phyloP scores from a whole-genome alignment of 2,797 vertebrate genomes.

The Serranus cabrilla region DNA sequence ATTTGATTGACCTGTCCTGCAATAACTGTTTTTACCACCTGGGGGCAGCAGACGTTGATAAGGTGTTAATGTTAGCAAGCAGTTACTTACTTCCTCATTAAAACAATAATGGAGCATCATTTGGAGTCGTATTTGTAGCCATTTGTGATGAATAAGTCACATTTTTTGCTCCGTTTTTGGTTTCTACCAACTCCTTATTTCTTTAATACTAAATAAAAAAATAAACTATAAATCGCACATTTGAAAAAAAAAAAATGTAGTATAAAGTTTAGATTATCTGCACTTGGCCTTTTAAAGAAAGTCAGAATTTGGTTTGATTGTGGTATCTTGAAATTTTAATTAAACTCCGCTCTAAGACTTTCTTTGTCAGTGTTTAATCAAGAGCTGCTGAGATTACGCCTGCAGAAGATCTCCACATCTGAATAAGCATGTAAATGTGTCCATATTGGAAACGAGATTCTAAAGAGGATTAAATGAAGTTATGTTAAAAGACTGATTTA shows the following conservation, averaged over 20 bases:
- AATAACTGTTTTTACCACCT: no score
- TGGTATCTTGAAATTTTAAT: neutral
- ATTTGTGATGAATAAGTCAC: neutral
- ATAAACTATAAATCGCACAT: neutral
- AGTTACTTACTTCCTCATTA: neutral
- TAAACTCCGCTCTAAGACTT: conserved; percentile 5
- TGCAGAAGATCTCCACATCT: conserved; percentile 37
- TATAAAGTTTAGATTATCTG: neutral
- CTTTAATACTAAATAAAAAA: neutral
- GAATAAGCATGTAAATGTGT: conserved; percentile 70
- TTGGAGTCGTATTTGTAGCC: neutral
- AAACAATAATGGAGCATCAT: neutral
- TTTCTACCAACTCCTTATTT: neutral
- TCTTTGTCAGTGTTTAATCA: conserved; percentile 19
- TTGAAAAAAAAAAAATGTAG: neutral
- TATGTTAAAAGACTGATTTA: conserved; percentile 80
- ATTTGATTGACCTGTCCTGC: no score
- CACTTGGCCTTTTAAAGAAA: neutral
- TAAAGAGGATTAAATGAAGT: conserved; percentile 80
- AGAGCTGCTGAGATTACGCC: conserved; percentile 33
- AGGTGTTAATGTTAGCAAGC: neutral
- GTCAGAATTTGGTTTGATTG: conserved; percentile 7
- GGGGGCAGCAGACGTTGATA: neutral
- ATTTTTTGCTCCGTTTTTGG: neutral
- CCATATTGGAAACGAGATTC: conserved; percentile 60